phyloP scores from a whole-genome alignment of 1,140 invertebrate species.

The Globodera ellingtonae region DNA sequence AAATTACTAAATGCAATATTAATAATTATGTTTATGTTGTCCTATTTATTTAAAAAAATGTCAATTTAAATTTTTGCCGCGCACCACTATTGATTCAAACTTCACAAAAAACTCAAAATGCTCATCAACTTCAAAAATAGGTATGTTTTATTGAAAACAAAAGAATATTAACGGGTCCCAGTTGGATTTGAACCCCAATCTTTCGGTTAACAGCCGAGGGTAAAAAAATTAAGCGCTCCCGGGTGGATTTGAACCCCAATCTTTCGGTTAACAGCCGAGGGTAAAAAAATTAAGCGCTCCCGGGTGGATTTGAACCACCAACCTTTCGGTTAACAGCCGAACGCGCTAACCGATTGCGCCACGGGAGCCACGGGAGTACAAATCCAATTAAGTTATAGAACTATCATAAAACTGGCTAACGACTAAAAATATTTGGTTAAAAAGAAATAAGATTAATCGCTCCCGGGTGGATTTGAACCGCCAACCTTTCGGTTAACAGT shows the following conservation, averaged over 20 bases:
- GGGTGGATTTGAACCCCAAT: slow-evolving; percentile 48
- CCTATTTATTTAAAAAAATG: too few relatives aligned
- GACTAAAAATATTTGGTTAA: slow-evolving; percentile 10
- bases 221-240: slow-evolving; percentile 39
- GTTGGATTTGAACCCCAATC: slow-evolving; percentile 45
- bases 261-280: slow-evolving; percentile 57
- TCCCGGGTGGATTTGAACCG: slow-evolving; percentile 48
- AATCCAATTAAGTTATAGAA: neutral
- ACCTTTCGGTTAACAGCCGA: slow-evolving; percentile 59
- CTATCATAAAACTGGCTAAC: too few relatives aligned
- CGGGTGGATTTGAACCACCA: slow-evolving; percentile 50
- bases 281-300: slow-evolving; percentile 39
- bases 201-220: slow-evolving; percentile 56
- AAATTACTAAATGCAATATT: too few relatives aligned
- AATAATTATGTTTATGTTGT: too few relatives aligned
- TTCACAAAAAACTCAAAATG: too few relatives aligned
- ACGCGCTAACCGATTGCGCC: slow-evolving; percentile 52
- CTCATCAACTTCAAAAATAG: too few relatives aligned
- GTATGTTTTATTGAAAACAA: too few relatives aligned
- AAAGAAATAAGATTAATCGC: slow-evolving; percentile 37
- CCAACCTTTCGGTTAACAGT: slow-evolving; percentile 57
- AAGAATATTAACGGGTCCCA: too few relatives aligned
- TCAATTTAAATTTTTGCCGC: too few relatives aligned
- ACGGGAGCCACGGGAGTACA: slow-evolving; percentile 32
- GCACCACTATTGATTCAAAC: too few relatives aligned